Conservation (phyloP, 2,888 invertebrate species). For the Rutpela maculata region DNA sequence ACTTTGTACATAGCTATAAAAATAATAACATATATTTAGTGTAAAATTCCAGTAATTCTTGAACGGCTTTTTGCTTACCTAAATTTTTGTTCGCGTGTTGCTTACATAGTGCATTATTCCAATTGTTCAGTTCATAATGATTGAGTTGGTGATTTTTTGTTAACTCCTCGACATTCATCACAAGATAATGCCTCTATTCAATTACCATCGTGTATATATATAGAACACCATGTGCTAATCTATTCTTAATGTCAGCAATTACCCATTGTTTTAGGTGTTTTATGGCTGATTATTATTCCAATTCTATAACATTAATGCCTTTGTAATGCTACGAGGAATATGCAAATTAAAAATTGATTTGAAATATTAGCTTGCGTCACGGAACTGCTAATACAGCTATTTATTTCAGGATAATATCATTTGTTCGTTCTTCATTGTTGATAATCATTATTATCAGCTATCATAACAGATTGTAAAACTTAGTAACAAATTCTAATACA, state of each 20-base stretch:
- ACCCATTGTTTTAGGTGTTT: constrained; percentile 51
- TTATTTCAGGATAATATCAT: constrained; percentile 24
- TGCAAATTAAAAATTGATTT: constrained; percentile 43
- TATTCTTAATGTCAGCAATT: constrained; percentile 50
- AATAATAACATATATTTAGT: background rate
- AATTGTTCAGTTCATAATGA: constrained; percentile 10
- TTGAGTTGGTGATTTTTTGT: constrained; percentile 7
- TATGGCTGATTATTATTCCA: constrained; percentile 45
- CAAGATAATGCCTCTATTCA: constrained; percentile 35
- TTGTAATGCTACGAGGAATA: constrained; percentile 36
- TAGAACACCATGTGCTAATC: constrained; percentile 43
- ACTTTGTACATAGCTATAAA: background rate
- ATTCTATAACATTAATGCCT: constrained; percentile 37
- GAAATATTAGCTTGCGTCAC: constrained; percentile 33
- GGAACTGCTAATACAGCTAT: constrained; percentile 15
- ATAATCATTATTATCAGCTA: constrained; percentile 7
- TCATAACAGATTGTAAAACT: background rate
- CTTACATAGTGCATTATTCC: background rate
- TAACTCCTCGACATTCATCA: constrained; percentile 20
- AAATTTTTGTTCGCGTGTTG: background rate
- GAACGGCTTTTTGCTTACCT: background rate
- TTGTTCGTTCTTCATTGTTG: constrained; percentile 15
- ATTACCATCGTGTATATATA: constrained; percentile 28
- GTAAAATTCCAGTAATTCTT: background rate
- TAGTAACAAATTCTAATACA: background rate